Evolutionary conservation across 53 echinoderm and acorn worm species (phyloP).

Genomic region (Paracentrotus lividus): DNA sequence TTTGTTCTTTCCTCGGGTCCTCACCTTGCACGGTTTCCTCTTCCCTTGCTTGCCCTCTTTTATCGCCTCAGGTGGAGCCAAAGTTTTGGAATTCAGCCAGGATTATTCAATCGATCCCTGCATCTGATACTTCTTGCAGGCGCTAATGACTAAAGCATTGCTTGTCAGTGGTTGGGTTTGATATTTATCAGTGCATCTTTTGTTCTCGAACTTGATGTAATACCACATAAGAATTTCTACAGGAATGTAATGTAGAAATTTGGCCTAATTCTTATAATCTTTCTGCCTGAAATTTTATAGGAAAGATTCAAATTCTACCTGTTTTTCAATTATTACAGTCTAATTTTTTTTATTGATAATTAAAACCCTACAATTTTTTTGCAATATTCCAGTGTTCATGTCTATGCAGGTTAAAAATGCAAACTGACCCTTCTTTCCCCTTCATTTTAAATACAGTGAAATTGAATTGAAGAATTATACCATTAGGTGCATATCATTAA

Average conservation of each 20-base stretch:
- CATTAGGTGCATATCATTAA: background rate
- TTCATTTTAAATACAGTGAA: background rate
- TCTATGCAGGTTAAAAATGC: background rate
- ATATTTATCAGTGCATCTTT: slow-evolving; percentile 25
- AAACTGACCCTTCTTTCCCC: background rate
- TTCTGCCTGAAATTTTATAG: background rate
- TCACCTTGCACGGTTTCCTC: slow-evolving; percentile 67
- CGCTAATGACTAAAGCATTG: slow-evolving; percentile 48
- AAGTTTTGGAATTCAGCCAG: slow-evolving; percentile 66
- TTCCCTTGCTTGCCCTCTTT: slow-evolving; percentile 32
- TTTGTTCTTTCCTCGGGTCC: slow-evolving; percentile 38
- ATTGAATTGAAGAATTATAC: background rate
- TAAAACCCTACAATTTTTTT: background rate
- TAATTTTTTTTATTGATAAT: too few relatives aligned
- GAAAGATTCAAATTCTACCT: background rate
- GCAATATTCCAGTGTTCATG: background rate
- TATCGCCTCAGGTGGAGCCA: slow-evolving; percentile 35
- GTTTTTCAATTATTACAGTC: background rate
- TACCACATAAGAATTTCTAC: background rate
- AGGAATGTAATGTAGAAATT: background rate
- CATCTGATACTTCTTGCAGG: slow-evolving; percentile 22
- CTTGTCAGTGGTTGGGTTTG: slow-evolving; percentile 42
- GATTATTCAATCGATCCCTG: slow-evolving; percentile 65
- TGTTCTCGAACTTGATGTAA: slow-evolving; percentile 24
- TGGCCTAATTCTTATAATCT: background rate